Conservation (phyloP, 2,888 invertebrate species). For the Phlogophora meticulosa region DNA sequence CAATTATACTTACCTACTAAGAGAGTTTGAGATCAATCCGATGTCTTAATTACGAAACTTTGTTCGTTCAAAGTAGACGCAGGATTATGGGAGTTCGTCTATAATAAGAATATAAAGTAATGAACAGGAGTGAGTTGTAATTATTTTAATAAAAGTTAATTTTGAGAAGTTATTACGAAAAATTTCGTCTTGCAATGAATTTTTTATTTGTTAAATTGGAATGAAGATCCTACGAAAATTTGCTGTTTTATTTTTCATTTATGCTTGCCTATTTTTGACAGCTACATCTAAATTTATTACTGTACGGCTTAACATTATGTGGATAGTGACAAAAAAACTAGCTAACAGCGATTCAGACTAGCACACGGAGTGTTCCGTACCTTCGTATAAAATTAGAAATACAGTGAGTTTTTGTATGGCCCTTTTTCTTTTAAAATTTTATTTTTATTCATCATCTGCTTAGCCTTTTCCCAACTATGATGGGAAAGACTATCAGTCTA, state of each 20-base stretch:
- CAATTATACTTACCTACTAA: conserved; percentile 14
- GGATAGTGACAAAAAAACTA: no score
- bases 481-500: no score
- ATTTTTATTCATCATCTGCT: no score
- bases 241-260: background rate
- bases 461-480: no score
- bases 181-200: background rate
- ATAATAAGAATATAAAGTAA: conserved; percentile 19
- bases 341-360: no score
- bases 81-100: conserved; percentile 5
- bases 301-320: no score
- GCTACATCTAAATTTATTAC: no score
- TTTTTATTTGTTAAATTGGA: background rate
- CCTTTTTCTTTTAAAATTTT: no score
- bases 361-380: no score
- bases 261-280: no score
- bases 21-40: conserved; percentile 22
- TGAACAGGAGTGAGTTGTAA: conserved; percentile 3
- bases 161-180: background rate
- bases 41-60: conserved; percentile 44
- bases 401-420: no score
- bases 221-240: background rate
- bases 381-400: no score
- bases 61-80: background rate
- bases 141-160: conserved; percentile 10